These are phyloP conservation scores for Sminthopsis crassicaudata DNA, from an alignment of 2,113 vertebrate genomes.

Conservation along the genomic window DNA sequence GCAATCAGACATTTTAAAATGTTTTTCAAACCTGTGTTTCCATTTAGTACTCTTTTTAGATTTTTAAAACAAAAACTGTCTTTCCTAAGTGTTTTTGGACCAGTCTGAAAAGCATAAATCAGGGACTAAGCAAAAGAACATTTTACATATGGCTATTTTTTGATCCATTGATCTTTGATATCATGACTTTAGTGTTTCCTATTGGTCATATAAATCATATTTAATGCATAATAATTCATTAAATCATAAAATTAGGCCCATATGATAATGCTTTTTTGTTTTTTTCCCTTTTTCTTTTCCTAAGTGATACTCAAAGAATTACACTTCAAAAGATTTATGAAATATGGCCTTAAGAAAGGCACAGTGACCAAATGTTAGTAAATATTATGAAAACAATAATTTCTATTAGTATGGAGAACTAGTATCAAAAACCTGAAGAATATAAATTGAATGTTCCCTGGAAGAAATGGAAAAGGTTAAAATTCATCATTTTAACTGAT, in stretches of 20 bases:
- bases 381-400: conserved; percentile 88
- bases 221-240: conserved; percentile 77
- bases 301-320: conserved; percentile 72
- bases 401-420: conserved; percentile 86
- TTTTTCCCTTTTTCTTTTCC: conserved; percentile 49
- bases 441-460: conserved; percentile 88
- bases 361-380: conserved; percentile 81
- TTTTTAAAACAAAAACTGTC: not conserved
- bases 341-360: conserved; percentile 83
- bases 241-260: conserved; percentile 64
- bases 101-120: conserved; percentile 43
- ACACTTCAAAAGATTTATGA: conserved; percentile 68
- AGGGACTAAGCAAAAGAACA: conserved; percentile 50
- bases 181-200: conserved; percentile 79
- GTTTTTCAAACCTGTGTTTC: conserved; percentile 42
- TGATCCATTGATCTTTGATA: conserved; percentile 75
- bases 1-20: conserved; percentile 57
- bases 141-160: conserved; percentile 63
- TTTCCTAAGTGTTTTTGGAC: conserved; percentile 65
- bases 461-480: conserved; percentile 89
- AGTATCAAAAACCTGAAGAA: conserved; percentile 85
- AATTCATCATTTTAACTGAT: conserved; percentile 91
- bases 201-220: conserved; percentile 71
- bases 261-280: conserved; percentile 63
- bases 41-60: conserved; percentile 10